Percentiles rank a stretch among this genome's conserved stretches.
phyloP scores from a whole-genome alignment of 35 echinoderm and acorn worm species.

The Anneissia japonica region DNA sequence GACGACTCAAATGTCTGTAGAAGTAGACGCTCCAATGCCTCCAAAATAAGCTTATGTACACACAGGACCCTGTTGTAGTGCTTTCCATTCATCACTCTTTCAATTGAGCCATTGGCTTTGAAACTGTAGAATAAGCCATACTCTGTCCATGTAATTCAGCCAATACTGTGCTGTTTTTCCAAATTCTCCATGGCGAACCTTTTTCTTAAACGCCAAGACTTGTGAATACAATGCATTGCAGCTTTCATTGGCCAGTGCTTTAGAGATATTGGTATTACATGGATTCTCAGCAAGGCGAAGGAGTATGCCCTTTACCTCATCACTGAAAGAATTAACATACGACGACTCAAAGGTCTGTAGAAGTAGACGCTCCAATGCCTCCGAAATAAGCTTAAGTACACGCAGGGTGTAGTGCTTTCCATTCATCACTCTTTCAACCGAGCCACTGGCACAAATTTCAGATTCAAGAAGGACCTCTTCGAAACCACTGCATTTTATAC shows the following conservation, averaged over 20 bases:
- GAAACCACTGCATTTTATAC: constrained; percentile 37
- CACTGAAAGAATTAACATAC: not conserved
- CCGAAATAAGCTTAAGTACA: constrained; percentile 25
- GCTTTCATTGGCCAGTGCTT: no score
- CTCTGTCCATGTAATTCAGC: constrained; percentile 33
- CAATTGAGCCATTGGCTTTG: constrained; percentile 50
- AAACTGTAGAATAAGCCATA: constrained; percentile 15
- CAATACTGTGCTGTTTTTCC: constrained; percentile 37
- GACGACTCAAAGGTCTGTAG: not conserved
- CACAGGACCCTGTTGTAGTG: constrained; percentile 39
- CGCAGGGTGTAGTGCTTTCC: constrained; percentile 41
- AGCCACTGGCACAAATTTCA: constrained; percentile 45
- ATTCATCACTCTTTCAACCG: constrained; percentile 32
- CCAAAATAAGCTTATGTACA: constrained; percentile 26
- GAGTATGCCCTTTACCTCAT: not conserved
- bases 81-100: constrained; percentile 34
- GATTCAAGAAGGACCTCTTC: constrained; percentile 36
- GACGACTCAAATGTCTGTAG: not conserved
- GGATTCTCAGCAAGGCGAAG: not conserved
- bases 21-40: constrained; percentile 50
- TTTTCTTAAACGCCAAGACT: constrained; percentile 3
- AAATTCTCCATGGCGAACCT: constrained; percentile 34
- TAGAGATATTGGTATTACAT: not conserved
- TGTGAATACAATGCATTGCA: no score
- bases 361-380: constrained; percentile 50